Percentiles rank a stretch among this genome's conserved stretches.
These are phyloP conservation scores for Cecropterus lyciades DNA, from an alignment of 1,140 invertebrate genomes.

Conservation along the genomic window DNA sequence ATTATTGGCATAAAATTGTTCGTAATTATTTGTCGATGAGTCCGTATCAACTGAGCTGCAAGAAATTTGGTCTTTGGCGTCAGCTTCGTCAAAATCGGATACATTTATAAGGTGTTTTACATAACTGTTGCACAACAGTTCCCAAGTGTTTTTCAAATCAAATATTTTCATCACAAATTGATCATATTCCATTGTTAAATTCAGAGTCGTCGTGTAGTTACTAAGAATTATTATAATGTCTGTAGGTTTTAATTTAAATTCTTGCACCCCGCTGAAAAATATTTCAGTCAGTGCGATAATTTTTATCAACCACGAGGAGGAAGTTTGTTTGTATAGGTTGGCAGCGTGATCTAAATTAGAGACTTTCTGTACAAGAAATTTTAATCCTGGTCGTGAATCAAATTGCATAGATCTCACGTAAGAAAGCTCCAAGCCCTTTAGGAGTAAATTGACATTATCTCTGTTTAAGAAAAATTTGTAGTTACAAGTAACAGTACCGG, in stretches of 20 bases:
- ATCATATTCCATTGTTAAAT: conserved; percentile 84
- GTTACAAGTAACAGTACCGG: conserved; percentile 82
- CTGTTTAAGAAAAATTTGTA: conserved; percentile 83
- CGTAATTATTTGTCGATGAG: conserved; percentile 80
- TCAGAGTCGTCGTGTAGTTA: conserved; percentile 81
- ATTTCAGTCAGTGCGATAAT: conserved; percentile 94
- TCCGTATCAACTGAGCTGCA: conserved; percentile 75
- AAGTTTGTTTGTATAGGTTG: conserved; percentile 96
- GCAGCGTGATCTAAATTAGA: conserved; percentile 94
- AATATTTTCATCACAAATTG: conserved; percentile 85
- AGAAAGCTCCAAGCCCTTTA: conserved; percentile 92
- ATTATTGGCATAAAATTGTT: conserved; percentile 75
- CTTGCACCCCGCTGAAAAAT: conserved; percentile 87
- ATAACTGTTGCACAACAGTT: conserved; percentile 84
- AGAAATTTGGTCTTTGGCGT: conserved; percentile 71
- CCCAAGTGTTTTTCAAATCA: conserved; percentile 86
- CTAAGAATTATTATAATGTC: conserved; percentile 88
- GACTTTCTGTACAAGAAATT: conserved; percentile 97
- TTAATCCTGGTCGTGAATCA: conserved; percentile 94
- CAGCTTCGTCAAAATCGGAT: conserved; percentile 74
- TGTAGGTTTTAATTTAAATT: conserved; percentile 86
- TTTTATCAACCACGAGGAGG: conserved; percentile 95
- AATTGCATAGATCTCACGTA: conserved; percentile 93
- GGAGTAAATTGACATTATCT: conserved; percentile 87
- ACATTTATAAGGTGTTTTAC: conserved; percentile 71